These are phyloP conservation scores for Poecile montanus DNA, from an alignment of 2,797 vertebrate species.

Conservation along the genomic window DNA sequence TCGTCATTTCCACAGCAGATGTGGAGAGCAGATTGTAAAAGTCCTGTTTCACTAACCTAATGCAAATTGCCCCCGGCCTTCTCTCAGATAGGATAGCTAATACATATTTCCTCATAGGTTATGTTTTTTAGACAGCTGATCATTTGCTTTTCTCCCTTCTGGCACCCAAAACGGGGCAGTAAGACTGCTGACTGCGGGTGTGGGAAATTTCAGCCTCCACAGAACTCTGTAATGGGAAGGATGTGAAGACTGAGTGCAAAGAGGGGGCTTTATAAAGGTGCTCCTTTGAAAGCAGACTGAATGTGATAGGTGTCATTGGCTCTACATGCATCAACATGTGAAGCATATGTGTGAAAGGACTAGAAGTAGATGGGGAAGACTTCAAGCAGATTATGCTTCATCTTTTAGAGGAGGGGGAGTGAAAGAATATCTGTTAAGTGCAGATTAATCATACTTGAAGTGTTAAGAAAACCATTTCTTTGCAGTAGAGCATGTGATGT, in stretches of 20 bases:
- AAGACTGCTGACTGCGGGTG: not conserved
- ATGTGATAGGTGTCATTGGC: not conserved
- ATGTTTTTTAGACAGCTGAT: not conserved
- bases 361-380: not conserved
- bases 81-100: not conserved
- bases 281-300: not conserved
- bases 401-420: not conserved
- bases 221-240: not conserved
- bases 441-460: not conserved
- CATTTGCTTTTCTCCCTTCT: not conserved
- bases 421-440: not conserved
- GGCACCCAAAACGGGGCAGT: not conserved
- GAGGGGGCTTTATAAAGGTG: not conserved
- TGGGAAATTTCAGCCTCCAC: not conserved
- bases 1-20: not conserved
- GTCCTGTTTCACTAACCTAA: not conserved
- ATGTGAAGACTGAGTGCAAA: not conserved
- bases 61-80: not conserved
- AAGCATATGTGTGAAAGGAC: not conserved
- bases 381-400: not conserved
- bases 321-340: not conserved
- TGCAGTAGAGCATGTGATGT: not conserved
- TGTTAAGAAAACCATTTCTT: conserved; percentile 12
- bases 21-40: not conserved
- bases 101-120: not conserved